A percentile compares a stretch with the other conserved stretches of the same genome.
Conservation (phyloP, 2,888 invertebrate genomes). For the Perdita meconis region DNA sequence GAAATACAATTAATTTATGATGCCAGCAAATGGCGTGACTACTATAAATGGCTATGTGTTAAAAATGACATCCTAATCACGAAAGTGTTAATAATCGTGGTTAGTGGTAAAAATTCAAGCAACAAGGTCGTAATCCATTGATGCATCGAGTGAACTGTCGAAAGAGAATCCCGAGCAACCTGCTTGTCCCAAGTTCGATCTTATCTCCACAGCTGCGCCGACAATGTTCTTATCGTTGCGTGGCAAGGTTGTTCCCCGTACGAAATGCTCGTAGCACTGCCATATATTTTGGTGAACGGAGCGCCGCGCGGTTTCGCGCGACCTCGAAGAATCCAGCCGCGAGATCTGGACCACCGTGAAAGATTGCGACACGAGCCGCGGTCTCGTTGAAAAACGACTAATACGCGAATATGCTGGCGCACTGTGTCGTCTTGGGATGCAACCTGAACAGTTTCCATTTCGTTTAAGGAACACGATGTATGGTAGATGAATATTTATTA, state of each 20-base stretch:
- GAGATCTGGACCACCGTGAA: conserved; percentile 71
- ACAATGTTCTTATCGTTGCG: conserved; percentile 31
- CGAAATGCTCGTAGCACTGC: conserved; percentile 26
- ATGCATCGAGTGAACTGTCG: neutral
- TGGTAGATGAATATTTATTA: neutral
- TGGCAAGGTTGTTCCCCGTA: conserved; percentile 28
- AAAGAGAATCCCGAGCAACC: neutral
- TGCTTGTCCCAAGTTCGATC: neutral
- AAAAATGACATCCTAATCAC: too few species aligned
- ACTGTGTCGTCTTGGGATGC: conserved; percentile 20
- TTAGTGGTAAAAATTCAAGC: too few species aligned
- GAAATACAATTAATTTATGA: too few species aligned
- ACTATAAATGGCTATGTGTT: too few species aligned
- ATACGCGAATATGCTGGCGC: conserved; percentile 51
- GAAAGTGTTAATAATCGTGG: too few species aligned
- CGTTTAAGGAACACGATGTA: conserved; percentile 7
- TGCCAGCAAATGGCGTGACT: too few species aligned
- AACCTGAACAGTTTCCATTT: conserved; percentile 2
- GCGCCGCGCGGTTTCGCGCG: conserved; percentile 55
- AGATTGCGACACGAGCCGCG: conserved; percentile 66
- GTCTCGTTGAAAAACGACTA: conserved; percentile 53
- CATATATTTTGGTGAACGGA: conserved; percentile 60
- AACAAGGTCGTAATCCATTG: neutral
- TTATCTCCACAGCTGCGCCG: conserved; percentile 13
- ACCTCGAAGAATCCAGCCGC: conserved; percentile 65